Evolutionary conservation across 2,797 vertebrate species (phyloP).

Genomic region (Phalanger gymnotis): DNA sequence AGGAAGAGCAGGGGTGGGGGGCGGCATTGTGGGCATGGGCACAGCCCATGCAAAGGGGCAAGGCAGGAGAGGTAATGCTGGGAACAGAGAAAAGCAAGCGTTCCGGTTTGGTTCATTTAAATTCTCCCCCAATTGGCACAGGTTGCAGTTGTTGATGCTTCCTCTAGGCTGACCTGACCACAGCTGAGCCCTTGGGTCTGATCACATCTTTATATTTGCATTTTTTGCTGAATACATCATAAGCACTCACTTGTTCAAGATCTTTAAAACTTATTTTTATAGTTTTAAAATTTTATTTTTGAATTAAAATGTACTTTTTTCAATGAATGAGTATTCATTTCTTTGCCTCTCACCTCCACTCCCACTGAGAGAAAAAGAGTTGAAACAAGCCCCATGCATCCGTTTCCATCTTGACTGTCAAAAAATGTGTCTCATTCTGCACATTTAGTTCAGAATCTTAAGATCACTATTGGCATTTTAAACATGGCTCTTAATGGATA

Average conservation of each 20-base stretch:
- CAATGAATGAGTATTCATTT: background rate
- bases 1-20: background rate
- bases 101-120: background rate
- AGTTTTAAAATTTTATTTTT: background rate
- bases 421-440: background rate
- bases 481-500: constrained; percentile 9
- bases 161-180: background rate
- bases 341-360: background rate
- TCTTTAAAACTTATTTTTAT: background rate
- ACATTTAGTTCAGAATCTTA: background rate
- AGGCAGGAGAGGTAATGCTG: background rate
- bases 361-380: background rate
- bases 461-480: background rate
- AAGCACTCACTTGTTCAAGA: background rate
- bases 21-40: background rate
- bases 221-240: background rate
- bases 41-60: background rate
- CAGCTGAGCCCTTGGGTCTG: background rate
- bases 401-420: background rate
- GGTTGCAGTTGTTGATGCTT: background rate
- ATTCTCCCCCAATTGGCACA: background rate
- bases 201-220: background rate
- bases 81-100: background rate
- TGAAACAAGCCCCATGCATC: background rate
- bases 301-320: background rate